These are phyloP conservation scores for Hemaris fuciformis DNA, from an alignment of 2,888 invertebrate genomes.

Conservation along the genomic window DNA sequence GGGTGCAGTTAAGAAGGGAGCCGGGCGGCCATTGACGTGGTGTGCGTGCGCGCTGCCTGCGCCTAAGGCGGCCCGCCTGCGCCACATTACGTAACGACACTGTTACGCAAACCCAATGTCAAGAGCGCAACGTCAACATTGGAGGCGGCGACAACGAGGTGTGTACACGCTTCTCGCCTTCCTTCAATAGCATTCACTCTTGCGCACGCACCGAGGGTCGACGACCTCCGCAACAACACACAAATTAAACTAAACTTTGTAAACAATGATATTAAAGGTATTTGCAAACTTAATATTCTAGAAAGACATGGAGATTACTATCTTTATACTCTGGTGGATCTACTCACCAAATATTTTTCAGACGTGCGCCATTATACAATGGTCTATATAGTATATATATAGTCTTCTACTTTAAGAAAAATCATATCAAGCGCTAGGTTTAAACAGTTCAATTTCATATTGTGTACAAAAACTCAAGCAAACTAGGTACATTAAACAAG, in stretches of 20 bases:
- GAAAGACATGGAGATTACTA: neutral
- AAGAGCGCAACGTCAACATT: conserved; percentile 48
- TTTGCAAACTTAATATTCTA: neutral
- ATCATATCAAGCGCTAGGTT: too few relatives aligned
- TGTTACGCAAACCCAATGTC: conserved; percentile 71
- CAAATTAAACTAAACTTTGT: conserved; percentile 29
- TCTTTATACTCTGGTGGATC: neutral
- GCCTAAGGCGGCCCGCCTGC: neutral
- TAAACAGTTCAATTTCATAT: neutral
- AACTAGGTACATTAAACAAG: neutral
- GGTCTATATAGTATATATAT: too few relatives aligned
- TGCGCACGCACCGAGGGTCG: conserved; percentile 35
- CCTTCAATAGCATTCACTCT: neutral
- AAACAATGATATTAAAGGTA: neutral
- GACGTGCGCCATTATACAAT: too few relatives aligned
- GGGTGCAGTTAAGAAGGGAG: conserved; percentile 35
- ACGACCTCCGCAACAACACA: conserved; percentile 61
- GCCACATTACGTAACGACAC: conserved; percentile 42
- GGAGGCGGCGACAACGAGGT: neutral
- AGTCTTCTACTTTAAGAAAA: too few relatives aligned
- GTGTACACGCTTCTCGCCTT: neutral
- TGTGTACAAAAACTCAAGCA: neutral
- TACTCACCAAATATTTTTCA: neutral
- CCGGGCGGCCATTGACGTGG: conserved; percentile 33
- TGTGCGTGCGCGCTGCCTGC: conserved; percentile 20